These are phyloP conservation scores for Solenodon paradoxus DNA, from an alignment of 2,113 vertebrate species.

Conservation along the genomic window DNA sequence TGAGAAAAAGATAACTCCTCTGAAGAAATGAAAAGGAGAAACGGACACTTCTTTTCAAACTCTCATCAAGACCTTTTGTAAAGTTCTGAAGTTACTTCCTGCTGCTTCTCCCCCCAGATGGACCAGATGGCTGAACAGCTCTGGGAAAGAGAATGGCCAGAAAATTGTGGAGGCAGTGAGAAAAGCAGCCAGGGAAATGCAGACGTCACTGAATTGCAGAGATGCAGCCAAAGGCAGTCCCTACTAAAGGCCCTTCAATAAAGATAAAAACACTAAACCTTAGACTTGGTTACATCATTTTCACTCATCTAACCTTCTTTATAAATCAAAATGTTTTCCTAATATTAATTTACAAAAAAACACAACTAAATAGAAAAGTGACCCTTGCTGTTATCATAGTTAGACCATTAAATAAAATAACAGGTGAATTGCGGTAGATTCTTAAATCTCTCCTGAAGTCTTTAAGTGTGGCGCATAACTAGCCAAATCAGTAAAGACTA, in stretches of 20 bases:
- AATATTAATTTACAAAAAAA: background rate
- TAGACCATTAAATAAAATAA: background rate
- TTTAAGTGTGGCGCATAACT: background rate
- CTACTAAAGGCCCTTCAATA: background rate
- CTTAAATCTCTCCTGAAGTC: background rate
- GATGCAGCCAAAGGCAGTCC: background rate
- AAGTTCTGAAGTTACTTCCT: background rate
- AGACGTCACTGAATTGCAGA: background rate
- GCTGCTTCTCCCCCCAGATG: background rate
- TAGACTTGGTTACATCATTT: background rate
- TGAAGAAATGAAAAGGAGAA: background rate
- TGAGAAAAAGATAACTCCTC: background rate
- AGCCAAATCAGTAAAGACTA: background rate
- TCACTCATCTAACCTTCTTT: background rate
- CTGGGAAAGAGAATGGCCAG: background rate
- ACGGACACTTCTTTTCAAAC: background rate
- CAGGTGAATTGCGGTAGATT: background rate
- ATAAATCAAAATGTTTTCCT: constrained; percentile 16
- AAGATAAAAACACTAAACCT: background rate
- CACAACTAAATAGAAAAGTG: background rate
- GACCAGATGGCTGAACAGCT: background rate
- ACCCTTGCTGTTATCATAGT: background rate
- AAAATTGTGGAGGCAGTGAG: background rate
- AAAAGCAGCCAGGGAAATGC: background rate
- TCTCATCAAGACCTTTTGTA: background rate